phyloP scores from a whole-genome alignment of 1,140 invertebrate species.

The Drosophila lacertosa region DNA sequence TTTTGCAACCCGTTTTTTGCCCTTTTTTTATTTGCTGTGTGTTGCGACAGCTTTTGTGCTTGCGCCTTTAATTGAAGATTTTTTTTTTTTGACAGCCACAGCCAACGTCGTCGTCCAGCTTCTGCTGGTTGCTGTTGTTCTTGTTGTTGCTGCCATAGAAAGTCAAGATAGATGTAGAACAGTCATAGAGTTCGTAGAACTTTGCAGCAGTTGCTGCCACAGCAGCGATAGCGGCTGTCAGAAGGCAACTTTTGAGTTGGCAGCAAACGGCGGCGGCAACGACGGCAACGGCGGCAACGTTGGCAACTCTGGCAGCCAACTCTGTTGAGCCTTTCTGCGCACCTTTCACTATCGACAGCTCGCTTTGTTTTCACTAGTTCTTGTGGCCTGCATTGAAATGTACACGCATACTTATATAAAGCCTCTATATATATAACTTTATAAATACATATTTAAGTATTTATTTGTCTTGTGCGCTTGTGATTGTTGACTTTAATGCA shows the following conservation, averaged over 20 bases:
- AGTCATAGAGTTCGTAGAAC: constrained; percentile 72
- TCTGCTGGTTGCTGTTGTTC: neutral
- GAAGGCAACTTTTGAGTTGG: constrained; percentile 13
- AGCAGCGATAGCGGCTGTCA: constrained; percentile 52
- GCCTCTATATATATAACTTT: neutral
- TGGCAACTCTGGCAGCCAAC: constrained; percentile 36
- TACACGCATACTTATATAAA: constrained; percentile 3
- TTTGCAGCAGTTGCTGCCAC: constrained; percentile 50
- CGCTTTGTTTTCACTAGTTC: constrained; percentile 37
- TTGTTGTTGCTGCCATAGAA: constrained; percentile 52
- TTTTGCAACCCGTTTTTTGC: constrained; percentile 37
- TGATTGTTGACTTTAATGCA: constrained; percentile 12
- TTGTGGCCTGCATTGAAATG: constrained; percentile 22
- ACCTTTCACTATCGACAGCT: constrained; percentile 68
- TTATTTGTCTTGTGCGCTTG: constrained; percentile 8
- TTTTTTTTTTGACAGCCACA: constrained; percentile 76
- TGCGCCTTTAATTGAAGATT: constrained; percentile 81
- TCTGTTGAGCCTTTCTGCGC: constrained; percentile 18
- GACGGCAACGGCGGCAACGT: constrained; percentile 20
- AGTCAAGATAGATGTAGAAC: constrained; percentile 68
- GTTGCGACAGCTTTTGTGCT: constrained; percentile 74
- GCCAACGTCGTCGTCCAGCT: constrained; percentile 67
- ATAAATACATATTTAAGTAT: constrained; percentile 17
- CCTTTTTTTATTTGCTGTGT: constrained; percentile 42
- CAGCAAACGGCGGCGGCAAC: no score